These are phyloP conservation scores for Aphelocoma coerulescens DNA, from an alignment of 2,113 vertebrate species.

Conservation along the genomic window DNA sequence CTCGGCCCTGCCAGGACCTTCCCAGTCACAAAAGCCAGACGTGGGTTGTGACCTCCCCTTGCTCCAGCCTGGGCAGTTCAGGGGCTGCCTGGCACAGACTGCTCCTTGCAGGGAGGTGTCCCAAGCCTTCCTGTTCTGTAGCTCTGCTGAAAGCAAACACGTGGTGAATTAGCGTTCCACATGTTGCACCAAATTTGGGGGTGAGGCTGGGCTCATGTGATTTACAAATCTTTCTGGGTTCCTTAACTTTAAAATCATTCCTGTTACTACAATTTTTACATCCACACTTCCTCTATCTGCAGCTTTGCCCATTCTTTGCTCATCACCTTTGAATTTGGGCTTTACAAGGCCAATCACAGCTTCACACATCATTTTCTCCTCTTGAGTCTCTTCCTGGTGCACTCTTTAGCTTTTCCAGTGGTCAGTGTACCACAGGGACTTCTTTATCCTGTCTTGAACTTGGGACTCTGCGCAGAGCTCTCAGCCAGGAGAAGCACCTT, in stretches of 20 bases:
- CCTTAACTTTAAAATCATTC: not conserved
- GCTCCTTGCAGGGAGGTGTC: no score
- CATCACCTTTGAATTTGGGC: not conserved
- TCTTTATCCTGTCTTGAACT: not conserved
- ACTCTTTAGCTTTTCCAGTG: not conserved
- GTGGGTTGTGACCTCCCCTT: not conserved
- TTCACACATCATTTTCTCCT: not conserved
- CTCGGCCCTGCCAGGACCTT: not conserved
- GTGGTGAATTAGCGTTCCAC: not conserved
- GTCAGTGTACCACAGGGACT: no score
- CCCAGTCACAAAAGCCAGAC: not conserved
- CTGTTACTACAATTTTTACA: not conserved
- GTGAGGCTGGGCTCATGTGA: not conserved
- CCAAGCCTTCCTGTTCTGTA: not conserved
- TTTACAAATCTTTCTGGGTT: not conserved
- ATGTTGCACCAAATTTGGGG: not conserved
- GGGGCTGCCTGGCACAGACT: not conserved
- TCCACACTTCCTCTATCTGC: not conserved
- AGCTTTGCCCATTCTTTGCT: not conserved
- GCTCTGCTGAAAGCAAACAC: not conserved
- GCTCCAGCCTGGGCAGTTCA: not conserved
- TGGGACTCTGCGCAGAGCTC: not conserved
- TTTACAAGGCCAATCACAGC: not conserved
- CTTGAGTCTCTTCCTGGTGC: not conserved
- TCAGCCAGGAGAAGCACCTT: not conserved